Percentiles rank a stretch among this genome's conserved stretches.
Evolutionary conservation across 2,797 vertebrate species (phyloP).

Genomic region (Lacerta viridis): DNA sequence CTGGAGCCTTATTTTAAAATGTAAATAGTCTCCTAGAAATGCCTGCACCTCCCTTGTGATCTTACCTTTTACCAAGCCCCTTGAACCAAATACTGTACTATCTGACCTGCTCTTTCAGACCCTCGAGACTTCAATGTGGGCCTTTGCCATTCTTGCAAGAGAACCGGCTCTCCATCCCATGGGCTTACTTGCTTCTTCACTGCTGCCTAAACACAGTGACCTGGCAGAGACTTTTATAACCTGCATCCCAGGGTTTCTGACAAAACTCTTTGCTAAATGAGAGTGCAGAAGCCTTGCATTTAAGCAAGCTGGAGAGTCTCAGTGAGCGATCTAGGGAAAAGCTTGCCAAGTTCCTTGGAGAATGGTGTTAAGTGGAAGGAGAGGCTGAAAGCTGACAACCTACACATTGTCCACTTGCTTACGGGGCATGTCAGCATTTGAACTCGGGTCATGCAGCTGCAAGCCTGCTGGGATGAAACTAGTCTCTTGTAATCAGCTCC

Average conservation of each 20-base stretch:
- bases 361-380: too few relatives aligned
- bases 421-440: not conserved
- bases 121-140: not conserved
- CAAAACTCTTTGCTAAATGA: not conserved
- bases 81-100: not conserved
- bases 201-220: not conserved
- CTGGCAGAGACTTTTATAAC: constrained; percentile 3
- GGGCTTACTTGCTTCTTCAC: not conserved
- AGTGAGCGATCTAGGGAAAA: not conserved
- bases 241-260: not conserved
- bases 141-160: constrained; percentile 24
- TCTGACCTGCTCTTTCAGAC: not conserved
- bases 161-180: not conserved
- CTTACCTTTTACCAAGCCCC: not conserved
- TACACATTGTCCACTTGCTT: too few relatives aligned
- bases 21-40: not conserved
- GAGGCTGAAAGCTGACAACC: not conserved
- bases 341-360: too few relatives aligned
- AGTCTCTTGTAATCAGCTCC: not conserved
- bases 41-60: not conserved
- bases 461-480: not conserved
- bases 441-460: not conserved
- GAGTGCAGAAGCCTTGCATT: not conserved
- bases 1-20: constrained; percentile 20
- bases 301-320: not conserved